Conservation (phyloP, 2,113 vertebrate genomes). For the Indicator maculatus region DNA sequence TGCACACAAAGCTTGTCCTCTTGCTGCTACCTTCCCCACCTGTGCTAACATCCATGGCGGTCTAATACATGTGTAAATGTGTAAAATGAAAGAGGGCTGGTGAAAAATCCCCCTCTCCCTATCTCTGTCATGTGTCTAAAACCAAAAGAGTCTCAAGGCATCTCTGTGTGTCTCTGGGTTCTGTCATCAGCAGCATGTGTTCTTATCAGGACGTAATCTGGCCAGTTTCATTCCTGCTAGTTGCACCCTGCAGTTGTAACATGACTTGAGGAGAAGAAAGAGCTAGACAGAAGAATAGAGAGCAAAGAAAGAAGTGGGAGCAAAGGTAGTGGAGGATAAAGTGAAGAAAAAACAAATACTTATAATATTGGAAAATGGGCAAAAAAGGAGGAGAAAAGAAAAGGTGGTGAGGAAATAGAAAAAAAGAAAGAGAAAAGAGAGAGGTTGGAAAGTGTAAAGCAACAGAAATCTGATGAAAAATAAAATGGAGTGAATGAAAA, state of each 20-base stretch:
- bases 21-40: not conserved
- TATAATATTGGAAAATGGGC: not conserved
- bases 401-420: not conserved
- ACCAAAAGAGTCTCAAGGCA: not conserved
- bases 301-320: not conserved
- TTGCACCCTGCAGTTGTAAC: rapidly evolving
- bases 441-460: not conserved
- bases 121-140: not conserved
- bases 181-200: not conserved
- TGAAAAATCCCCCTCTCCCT: not conserved
- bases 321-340: not conserved
- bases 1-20: not conserved
- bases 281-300: not conserved
- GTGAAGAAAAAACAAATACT: rapidly evolving
- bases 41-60: not conserved
- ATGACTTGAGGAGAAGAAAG: not conserved
- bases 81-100: not conserved
- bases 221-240: not conserved
- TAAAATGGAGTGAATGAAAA: not conserved
- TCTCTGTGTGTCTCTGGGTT: not conserved
- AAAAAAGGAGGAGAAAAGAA: not conserved
- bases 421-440: not conserved
- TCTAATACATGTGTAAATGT: not conserved
- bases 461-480: not conserved
- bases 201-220: not conserved